Evolutionary conservation across 2,797 vertebrate genomes (phyloP).

Genomic region (Masticophis lateralis): DNA sequence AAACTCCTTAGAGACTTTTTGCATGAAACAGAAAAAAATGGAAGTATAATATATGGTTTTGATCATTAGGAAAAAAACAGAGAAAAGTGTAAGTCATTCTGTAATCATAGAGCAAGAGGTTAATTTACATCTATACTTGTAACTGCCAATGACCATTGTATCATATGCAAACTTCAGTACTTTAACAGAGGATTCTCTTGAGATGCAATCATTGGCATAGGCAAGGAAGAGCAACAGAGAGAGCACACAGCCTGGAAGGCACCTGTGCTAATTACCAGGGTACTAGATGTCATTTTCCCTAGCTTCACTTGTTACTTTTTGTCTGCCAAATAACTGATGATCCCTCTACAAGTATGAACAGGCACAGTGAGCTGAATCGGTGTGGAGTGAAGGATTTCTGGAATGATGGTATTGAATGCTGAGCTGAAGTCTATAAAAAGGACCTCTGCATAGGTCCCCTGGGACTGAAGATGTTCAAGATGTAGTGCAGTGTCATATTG

Average conservation of each 20-base stretch:
- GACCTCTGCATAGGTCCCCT: neutral
- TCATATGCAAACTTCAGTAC: neutral
- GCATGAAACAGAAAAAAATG: neutral
- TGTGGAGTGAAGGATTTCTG: neutral
- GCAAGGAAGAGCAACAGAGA: neutral
- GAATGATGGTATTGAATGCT: neutral
- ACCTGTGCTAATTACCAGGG: neutral
- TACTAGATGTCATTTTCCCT: neutral
- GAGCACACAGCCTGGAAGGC: neutral
- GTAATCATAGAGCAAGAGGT: neutral
- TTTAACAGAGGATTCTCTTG: too few relatives aligned
- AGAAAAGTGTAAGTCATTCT: neutral
- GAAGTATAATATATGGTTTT: neutral
- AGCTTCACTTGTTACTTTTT: neutral
- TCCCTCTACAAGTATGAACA: neutral
- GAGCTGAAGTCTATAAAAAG: neutral
- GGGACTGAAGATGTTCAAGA: neutral
- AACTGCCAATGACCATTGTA: neutral
- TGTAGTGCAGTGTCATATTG: neutral
- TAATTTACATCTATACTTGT: neutral
- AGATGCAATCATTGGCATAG: too few relatives aligned
- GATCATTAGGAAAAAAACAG: neutral
- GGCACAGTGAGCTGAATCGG: neutral
- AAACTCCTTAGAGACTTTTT: neutral
- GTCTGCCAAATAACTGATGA: neutral